Evolutionary conservation across 2,797 vertebrate species (phyloP).

Genomic region (Hemitrygon akajei): DNA sequence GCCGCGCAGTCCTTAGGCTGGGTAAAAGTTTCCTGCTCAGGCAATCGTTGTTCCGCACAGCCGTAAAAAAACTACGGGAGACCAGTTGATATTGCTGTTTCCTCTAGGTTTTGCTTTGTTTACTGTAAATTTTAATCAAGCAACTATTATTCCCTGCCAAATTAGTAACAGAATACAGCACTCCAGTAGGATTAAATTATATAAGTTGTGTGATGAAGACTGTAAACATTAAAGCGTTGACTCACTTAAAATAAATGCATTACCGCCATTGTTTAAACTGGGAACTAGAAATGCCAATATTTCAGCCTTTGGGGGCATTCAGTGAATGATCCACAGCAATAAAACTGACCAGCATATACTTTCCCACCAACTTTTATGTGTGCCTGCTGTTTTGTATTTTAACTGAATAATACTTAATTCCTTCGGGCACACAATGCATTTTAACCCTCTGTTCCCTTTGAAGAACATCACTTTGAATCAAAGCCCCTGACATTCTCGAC

Average conservation of each 20-base stretch:
- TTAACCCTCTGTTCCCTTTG: neutral
- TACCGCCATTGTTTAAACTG: neutral
- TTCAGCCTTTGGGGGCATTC: neutral
- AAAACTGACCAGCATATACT: neutral
- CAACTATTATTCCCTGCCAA: neutral
- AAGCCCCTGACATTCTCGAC: neutral
- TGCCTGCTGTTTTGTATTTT: neutral
- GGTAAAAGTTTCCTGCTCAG: no score
- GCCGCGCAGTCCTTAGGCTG: no score
- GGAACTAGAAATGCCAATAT: neutral
- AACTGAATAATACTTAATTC: neutral
- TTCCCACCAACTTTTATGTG: neutral
- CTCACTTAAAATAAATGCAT: neutral
- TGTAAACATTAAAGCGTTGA: neutral
- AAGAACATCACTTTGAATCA: neutral
- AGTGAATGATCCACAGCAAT: neutral
- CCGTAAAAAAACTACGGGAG: no score
- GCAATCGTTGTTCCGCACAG: no score
- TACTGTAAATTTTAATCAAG: neutral
- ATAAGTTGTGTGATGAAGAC: neutral
- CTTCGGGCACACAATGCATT: neutral
- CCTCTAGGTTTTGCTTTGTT: neutral
- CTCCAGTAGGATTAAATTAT: neutral
- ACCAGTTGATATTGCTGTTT: no score
- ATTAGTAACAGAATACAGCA: neutral